Percentiles rank a stretch among this genome's conserved stretches.
These are phyloP conservation scores for Tiaroga cobitis DNA, from an alignment of 2,797 vertebrate genomes.

Conservation along the genomic window DNA sequence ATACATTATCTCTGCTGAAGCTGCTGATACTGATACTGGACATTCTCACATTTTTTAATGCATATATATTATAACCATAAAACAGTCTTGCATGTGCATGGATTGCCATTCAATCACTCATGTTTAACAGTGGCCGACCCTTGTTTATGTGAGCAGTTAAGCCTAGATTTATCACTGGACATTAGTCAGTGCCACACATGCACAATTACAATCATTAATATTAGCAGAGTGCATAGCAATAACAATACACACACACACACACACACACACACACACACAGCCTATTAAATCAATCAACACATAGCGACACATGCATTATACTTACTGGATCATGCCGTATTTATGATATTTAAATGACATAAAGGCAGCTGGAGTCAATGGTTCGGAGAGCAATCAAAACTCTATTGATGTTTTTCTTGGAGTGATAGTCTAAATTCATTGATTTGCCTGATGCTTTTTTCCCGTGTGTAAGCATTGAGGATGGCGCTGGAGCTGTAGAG, in stretches of 20 bases:
- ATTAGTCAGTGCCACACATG: not conserved
- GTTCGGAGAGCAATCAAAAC: conserved; percentile 52
- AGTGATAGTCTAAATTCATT: not conserved
- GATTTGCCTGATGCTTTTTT: not conserved
- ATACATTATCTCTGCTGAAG: not conserved
- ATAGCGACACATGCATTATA: conserved; percentile 9
- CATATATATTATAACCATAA: not conserved
- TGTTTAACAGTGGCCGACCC: not conserved
- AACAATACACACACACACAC: not conserved
- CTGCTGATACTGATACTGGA: not conserved
- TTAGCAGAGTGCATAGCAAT: not conserved
- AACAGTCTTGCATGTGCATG: not conserved
- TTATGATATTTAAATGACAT: conserved; percentile 26
- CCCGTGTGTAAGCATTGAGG: not conserved
- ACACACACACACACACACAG: not conserved
- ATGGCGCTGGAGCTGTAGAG: conserved; percentile 4
- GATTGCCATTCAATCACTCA: not conserved
- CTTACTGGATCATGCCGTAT: conserved; percentile 39
- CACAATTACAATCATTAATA: not conserved
- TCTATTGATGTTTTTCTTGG: not conserved
- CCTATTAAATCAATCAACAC: conserved; percentile 9
- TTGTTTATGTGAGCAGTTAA: conserved; percentile 7
- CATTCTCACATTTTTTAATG: not conserved
- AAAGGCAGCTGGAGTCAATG: conserved; percentile 50
- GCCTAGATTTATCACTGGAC: conserved; percentile 15